These are phyloP conservation scores for Colius striatus DNA, from an alignment of 2,113 vertebrate genomes.

Conservation along the genomic window DNA sequence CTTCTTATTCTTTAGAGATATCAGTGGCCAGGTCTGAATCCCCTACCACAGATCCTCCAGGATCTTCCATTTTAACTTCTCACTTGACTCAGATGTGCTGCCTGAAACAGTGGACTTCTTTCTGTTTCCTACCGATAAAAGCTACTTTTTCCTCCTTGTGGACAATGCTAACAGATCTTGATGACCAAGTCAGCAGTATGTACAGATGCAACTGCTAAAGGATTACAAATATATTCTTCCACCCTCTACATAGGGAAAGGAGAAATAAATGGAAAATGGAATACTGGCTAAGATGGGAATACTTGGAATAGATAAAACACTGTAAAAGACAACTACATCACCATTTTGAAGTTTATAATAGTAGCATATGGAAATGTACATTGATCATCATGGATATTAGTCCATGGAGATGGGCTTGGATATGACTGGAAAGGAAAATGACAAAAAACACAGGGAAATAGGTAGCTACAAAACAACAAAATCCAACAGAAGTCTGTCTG, in stretches of 20 bases:
- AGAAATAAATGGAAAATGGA: background rate
- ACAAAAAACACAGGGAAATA: background rate
- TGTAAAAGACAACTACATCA: background rate
- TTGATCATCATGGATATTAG: background rate
- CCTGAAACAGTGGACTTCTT: background rate
- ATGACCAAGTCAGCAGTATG: background rate
- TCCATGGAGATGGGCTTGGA: background rate
- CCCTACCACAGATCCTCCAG: background rate
- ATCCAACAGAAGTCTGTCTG: background rate
- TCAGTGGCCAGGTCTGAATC: background rate
- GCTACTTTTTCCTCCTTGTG: background rate
- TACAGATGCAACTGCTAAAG: background rate
- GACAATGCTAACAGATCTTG: background rate
- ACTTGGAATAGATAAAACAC: background rate
- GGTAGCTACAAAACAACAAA: background rate
- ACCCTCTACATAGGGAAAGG: background rate
- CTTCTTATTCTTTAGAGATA: background rate
- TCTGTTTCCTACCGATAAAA: background rate
- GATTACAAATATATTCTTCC: background rate
- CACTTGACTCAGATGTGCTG: background rate
- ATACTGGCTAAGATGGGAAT: background rate
- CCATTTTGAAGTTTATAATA: background rate
- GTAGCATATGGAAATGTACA: background rate
- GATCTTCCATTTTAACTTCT: background rate
- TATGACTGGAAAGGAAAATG: background rate